Conservation (phyloP, 2,888 invertebrate genomes). For the Noctua pronuba region DNA sequence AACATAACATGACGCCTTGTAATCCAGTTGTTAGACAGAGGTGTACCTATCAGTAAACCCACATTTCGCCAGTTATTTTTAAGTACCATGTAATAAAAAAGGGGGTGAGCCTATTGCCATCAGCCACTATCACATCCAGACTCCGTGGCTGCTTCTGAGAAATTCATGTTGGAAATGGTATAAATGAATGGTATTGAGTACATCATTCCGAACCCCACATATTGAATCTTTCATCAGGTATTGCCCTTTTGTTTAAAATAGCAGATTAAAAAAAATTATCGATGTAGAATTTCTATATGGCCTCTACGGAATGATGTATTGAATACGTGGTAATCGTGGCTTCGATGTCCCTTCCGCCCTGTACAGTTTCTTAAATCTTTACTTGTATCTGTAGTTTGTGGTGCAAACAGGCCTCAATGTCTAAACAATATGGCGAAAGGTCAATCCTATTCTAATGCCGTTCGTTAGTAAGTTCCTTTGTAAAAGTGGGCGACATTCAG, state of each 20-base stretch:
- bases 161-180: no score
- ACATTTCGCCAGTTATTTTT: neutral
- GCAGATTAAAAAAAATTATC: neutral
- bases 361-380: neutral
- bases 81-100: neutral
- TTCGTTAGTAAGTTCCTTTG: constrained; percentile 32
- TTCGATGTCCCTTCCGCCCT: neutral
- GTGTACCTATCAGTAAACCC: neutral
- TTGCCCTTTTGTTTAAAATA: neutral
- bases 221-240: neutral
- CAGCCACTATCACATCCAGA: neutral
- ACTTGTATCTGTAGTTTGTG: neutral
- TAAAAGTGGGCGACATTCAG: constrained; percentile 60
- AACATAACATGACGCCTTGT: neutral
- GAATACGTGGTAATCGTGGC: neutral
- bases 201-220: neutral
- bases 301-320: no score
- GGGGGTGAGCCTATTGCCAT: neutral
- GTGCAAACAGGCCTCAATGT: neutral
- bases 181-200: no score
- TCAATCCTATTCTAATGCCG: constrained; percentile 32
- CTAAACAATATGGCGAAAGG: constrained; percentile 39
- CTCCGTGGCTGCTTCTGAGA: neutral
- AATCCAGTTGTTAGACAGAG: neutral
- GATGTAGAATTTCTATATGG: neutral